Evolutionary conservation across 64 coral and sea anemone genomes (phyloP), one percentile per base, ranked within the genome.

Genomic region (Actinia equina): DNA sequence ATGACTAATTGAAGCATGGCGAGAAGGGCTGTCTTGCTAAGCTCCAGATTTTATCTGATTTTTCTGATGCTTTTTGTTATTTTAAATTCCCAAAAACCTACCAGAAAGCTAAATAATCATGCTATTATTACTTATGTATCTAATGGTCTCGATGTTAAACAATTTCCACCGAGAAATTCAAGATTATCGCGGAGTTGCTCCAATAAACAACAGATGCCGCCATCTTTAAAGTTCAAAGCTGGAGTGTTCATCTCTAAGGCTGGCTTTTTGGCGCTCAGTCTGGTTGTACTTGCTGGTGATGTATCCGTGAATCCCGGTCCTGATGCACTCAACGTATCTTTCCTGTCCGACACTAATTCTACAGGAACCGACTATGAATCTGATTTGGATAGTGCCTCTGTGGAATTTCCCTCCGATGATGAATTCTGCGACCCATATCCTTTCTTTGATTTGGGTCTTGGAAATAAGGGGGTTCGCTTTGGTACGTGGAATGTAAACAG

Each of bases 251-350:
- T 87, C 22, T 65, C 46, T 56, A 87, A 77, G 44, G 77, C 77
- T 44, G 57, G 65, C 54, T 43, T 88, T 19, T 88, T 55, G 77
- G 74, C 88, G 17, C 5, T 43, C 17, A 82, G 49, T 63, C 46
- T 89, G 88, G 88, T 89, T 25, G 37, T 89, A 26, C 81, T 89
- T 55, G 58, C 88, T 70, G 88, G 88, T 4, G 88, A 89, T 44
- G 79, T 83, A 27, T 60, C 46, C 30, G 22, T 20, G 59, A 89
- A 83, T 65, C 88, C 88, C 44, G 88, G 79, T 26, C 88, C 79
- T 45, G 88, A 70, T 25, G 64, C 22, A 25, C 20, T 70, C 4
- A 20, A 70, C 19, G 6, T 25, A 70, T 70, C 64, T 20, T 70
- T 70, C 20, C 19, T 70, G 64, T 70, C 64, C 1, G 64, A 70